Evolutionary conservation across 2,113 vertebrate species (phyloP), one percentile per base, ranked within the genome.

Genomic region (Brachyhypopomus occidentalis): DNA sequence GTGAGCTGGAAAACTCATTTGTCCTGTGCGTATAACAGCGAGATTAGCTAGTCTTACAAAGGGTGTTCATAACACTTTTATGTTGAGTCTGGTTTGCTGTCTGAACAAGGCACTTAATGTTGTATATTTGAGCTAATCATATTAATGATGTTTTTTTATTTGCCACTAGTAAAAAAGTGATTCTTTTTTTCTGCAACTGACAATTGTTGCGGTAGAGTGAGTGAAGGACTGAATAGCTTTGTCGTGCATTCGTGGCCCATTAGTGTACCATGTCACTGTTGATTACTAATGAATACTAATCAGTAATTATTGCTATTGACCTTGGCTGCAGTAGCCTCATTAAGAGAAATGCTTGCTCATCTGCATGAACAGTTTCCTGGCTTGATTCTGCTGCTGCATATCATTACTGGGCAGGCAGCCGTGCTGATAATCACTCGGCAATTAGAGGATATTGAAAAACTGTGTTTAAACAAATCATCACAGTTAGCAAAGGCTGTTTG

Each of bases 251-350:
- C 25, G 41, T 45, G 41, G 2, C 2, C 6, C 41, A 45, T 45
- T 45, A 45, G 41, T 45, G 41, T 52, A 11, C 9, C 45, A 14
- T 72, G 7, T 38, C 14, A 70, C 67, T 59, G 36, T 79, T 71
- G 72, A 56, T 66, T 74, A 66, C 79, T 74, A 30, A 25, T 74
- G 11, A 64, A 58, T 5, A 52, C 38, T 73, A 55, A 80, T 20
- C 55, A 60, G 34, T 72, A 45, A 72, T 72, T 25, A 62, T 48
- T 62, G 36, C 79, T 74, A 20, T 73, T 80, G 78, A 80, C 79
- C 60, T 80, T 80, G 69, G 17, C 25, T 62, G 5, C 38, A 14
- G 17, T 41, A 14, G 14, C 14, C 41, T 80, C 38, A 66, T 80
- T 74, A 55, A 79, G 56, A 63, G 30, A 34, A 73, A 52, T 52